These are phyloP conservation scores for Esox lucius DNA, from an alignment of 2,797 vertebrate species.

Conservation along the genomic window DNA sequence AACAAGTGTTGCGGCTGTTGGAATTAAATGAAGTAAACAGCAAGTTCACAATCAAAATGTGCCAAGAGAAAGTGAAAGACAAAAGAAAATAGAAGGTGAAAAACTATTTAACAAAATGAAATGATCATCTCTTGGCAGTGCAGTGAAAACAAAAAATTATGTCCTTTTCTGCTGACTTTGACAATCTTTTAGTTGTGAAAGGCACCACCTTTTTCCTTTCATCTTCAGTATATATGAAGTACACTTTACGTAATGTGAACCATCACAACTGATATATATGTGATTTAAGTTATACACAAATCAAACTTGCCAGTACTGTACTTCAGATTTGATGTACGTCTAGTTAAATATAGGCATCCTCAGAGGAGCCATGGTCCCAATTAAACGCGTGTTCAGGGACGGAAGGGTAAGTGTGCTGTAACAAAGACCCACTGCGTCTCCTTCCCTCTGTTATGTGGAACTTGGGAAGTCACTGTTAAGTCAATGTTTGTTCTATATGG, in stretches of 20 bases:
- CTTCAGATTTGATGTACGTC: slow-evolving; percentile 8
- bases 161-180: slow-evolving; percentile 55
- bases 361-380: slow-evolving; percentile 38
- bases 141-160: slow-evolving; percentile 66
- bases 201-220: background rate
- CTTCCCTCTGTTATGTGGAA: slow-evolving; percentile 46
- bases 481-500: slow-evolving; percentile 62
- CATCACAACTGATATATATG: background rate
- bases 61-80: slow-evolving; percentile 76
- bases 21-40: slow-evolving; percentile 71
- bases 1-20: slow-evolving; percentile 71
- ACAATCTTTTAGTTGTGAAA: background rate
- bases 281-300: slow-evolving; percentile 1
- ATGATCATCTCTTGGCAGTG: background rate
- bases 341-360: slow-evolving; percentile 33
- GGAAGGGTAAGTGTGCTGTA: slow-evolving; percentile 22
- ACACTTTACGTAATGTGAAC: background rate
- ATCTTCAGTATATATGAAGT: background rate
- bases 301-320: no score
- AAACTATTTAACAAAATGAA: slow-evolving; percentile 68
- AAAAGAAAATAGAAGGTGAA: slow-evolving; percentile 71
- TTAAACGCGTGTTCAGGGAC: slow-evolving; percentile 43
- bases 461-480: slow-evolving; percentile 18
- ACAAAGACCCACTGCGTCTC: slow-evolving; percentile 26
- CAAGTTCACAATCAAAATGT: slow-evolving; percentile 65